phyloP scores from a whole-genome alignment of 2,113 vertebrate species.

The Aleadryas rufinucha region DNA sequence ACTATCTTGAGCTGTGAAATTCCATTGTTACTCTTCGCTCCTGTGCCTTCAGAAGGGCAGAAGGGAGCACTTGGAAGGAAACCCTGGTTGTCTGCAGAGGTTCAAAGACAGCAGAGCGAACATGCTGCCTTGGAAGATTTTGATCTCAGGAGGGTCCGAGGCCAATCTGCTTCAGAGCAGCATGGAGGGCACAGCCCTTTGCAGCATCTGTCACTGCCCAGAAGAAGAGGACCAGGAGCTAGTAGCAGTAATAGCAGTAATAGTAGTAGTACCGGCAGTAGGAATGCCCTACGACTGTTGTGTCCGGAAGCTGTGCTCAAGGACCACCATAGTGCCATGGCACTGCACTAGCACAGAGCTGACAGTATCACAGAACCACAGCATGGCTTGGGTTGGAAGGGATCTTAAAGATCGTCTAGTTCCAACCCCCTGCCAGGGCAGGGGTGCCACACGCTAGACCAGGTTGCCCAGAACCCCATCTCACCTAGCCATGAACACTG shows the following conservation, averaged over 20 bases:
- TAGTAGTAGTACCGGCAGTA: not conserved
- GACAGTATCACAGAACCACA: not conserved
- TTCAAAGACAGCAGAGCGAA: not conserved
- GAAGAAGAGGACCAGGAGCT: not conserved
- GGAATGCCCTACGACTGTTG: not conserved
- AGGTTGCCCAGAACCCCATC: not conserved
- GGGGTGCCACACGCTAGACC: not conserved
- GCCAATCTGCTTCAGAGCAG: not conserved
- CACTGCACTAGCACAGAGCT: not conserved
- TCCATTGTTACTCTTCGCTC: not conserved
- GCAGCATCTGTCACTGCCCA: not conserved
- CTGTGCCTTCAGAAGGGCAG: not conserved
- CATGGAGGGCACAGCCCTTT: not conserved
- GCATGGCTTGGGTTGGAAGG: not conserved
- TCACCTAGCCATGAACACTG: not conserved
- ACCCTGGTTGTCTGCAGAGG: not conserved
- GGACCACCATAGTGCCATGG: not conserved
- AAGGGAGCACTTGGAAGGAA: not conserved
- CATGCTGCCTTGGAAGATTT: not conserved
- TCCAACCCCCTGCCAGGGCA: not conserved
- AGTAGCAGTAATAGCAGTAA: not conserved
- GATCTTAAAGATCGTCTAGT: not conserved
- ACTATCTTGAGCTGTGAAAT: not conserved
- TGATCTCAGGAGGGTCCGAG: not conserved
- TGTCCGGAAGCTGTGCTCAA: not conserved